phyloP scores from a whole-genome alignment of 1,140 invertebrate genomes.

The Phthorimaea operculella region DNA sequence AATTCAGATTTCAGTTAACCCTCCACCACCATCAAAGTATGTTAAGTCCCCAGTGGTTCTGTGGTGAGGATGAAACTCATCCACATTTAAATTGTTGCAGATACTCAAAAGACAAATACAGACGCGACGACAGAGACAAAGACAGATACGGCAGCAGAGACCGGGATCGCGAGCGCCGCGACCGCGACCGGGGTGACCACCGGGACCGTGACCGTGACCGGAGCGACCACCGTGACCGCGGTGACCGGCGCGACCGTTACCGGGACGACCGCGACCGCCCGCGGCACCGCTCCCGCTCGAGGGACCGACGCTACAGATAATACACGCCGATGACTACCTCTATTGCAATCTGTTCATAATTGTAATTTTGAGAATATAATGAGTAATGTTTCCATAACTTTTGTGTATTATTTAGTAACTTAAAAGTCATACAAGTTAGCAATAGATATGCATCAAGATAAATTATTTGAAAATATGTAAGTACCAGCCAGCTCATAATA shows the following conservation, averaged over 20 bases:
- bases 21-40: no score
- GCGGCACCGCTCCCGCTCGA: conserved; percentile 44
- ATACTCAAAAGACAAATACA: conserved; percentile 45
- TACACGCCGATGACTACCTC: conserved; percentile 6
- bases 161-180: conserved; percentile 18
- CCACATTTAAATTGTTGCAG: conserved; percentile 17
- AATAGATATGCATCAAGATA: no score
- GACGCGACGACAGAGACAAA: conserved; percentile 24
- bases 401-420: not conserved
- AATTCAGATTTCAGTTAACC: no score
- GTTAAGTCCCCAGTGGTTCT: no score
- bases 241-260: conserved; percentile 21
- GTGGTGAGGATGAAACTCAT: no score
- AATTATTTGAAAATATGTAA: no score
- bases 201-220: conserved; percentile 27
- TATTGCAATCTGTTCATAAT: conserved; percentile 5
- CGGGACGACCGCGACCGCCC: conserved; percentile 23
- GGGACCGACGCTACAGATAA: conserved; percentile 57
- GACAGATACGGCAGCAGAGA: conserved; percentile 24
- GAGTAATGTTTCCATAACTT: conserved; percentile 1
- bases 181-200: conserved; percentile 20
- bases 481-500: no score
- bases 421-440: not conserved
- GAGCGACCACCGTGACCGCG: conserved; percentile 26
- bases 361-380: conserved; percentile 22